Percentiles rank a stretch among this genome's conserved stretches.
phyloP scores from a whole-genome alignment of 2,888 invertebrate species.

The Orthosia gothica region DNA sequence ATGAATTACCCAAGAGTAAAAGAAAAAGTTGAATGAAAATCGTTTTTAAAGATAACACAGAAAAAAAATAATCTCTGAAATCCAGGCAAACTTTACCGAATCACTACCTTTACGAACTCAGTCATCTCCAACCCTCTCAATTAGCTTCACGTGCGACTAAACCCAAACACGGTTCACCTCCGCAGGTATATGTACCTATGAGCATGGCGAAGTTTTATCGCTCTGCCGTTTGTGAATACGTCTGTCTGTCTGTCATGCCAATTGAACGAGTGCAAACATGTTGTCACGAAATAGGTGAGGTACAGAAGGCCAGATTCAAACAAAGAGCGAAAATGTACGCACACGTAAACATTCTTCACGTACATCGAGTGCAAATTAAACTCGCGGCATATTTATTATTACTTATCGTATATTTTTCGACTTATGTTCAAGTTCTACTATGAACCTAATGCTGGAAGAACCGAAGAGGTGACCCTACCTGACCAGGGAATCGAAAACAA shows the following conservation, averaged over 20 bases:
- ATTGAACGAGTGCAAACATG: constrained; percentile 63
- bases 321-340: not conserved
- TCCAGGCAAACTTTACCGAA: constrained; percentile 16
- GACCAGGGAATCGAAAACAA: not conserved
- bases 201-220: constrained; percentile 55
- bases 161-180: constrained; percentile 36
- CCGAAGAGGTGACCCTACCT: too few species aligned
- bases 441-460: too few species aligned
- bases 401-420: too few species aligned
- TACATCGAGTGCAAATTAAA: not conserved
- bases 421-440: not conserved
- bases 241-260: constrained; percentile 59
- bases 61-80: not conserved
- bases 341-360: not conserved
- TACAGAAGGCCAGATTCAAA: constrained; percentile 13
- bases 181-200: constrained; percentile 21
- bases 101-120: constrained; percentile 28
- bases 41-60: not conserved
- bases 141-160: constrained; percentile 41
- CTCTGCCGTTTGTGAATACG: constrained; percentile 46
- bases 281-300: not conserved
- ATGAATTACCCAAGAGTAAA: too few species aligned
- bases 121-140: constrained; percentile 44
- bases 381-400: not conserved
- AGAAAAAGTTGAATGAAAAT: not conserved